phyloP scores from a whole-genome alignment of 2,797 vertebrate species.

The Gila robusta region DNA sequence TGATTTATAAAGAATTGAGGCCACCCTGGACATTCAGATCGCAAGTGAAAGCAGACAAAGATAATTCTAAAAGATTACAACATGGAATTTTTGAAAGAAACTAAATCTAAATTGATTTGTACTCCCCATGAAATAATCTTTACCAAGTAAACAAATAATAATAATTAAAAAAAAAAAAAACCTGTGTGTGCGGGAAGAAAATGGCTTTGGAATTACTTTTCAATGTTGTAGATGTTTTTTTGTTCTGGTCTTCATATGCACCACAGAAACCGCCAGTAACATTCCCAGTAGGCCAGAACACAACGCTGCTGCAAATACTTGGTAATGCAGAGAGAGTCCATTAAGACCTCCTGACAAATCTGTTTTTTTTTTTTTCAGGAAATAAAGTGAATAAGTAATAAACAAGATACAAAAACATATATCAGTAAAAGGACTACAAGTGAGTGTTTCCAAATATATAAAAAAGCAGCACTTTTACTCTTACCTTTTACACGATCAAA shows the following conservation, averaged over 20 bases:
- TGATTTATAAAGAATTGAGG: too few relatives aligned
- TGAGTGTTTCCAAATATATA: not conserved
- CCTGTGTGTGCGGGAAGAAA: not conserved
- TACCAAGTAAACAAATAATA: not conserved
- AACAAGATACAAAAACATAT: not conserved
- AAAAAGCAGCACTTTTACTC: not conserved
- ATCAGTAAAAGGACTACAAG: not conserved
- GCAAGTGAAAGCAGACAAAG: too few relatives aligned
- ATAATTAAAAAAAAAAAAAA: not conserved
- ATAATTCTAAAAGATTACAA: not conserved
- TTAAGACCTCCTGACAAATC: not conserved
- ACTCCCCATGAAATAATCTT: not conserved
- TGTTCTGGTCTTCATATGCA: slow-evolving; percentile 32
- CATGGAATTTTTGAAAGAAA: not conserved
- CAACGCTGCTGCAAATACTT: slow-evolving; percentile 42
- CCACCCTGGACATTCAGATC: too few relatives aligned
- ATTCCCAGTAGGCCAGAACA: slow-evolving; percentile 37
- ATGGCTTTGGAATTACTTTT: not conserved
- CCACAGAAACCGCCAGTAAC: slow-evolving; percentile 43
- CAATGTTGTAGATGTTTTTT: not conserved
- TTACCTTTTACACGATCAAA: not conserved
- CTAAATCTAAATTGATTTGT: not conserved
- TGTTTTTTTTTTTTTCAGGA: not conserved
- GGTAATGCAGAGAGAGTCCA: not conserved
- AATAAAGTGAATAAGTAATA: not conserved